These are phyloP conservation scores for Pycnonotus jocosus DNA, from an alignment of 2,113 vertebrate genomes.

Conservation along the genomic window DNA sequence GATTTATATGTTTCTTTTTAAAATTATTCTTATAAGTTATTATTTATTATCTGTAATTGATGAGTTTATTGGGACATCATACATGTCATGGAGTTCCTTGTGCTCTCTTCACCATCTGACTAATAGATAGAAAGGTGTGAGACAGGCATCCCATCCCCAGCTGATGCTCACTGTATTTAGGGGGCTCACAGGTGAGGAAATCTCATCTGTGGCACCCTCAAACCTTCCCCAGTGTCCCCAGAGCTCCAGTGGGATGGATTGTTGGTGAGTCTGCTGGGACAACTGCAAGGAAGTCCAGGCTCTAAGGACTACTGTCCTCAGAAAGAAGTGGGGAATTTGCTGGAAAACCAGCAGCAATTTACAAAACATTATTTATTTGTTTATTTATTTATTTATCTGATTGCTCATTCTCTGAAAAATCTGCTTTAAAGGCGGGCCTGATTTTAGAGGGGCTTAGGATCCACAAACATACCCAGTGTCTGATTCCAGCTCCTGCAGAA, in stretches of 20 bases:
- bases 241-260: neutral
- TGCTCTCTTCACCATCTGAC: neutral
- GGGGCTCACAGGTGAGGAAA: neutral
- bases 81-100: neutral
- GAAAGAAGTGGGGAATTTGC: neutral
- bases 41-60: neutral
- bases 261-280: neutral
- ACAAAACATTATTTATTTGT: neutral
- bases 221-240: neutral
- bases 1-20: neutral
- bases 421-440: neutral
- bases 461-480: rapidly evolving
- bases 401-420: neutral
- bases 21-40: neutral
- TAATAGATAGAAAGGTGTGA: neutral
- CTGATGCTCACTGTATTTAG: neutral
- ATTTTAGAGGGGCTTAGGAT: neutral
- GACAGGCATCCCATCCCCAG: neutral
- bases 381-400: neutral
- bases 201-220: neutral
- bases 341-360: neutral
- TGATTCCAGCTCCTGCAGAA: neutral
- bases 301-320: neutral
- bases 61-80: neutral
- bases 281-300: neutral